A percentile compares a stretch with the other conserved stretches of the same genome.
Evolutionary conservation across 2,797 vertebrate genomes (phyloP).

Genomic region (Sciaenops ocellatus): DNA sequence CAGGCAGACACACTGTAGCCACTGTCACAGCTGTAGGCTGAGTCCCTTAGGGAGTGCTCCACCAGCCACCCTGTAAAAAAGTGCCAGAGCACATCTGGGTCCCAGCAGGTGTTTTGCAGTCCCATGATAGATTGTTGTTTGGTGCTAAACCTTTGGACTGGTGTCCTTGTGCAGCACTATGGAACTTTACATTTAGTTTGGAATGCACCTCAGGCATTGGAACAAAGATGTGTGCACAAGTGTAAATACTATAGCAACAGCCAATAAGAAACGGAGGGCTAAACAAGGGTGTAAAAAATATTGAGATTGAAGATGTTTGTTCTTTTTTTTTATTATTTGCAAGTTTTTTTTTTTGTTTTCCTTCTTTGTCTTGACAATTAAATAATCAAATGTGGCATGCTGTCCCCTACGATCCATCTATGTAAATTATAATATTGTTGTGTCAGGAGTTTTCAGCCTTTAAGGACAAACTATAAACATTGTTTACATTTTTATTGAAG

Average conservation of each 20-base stretch:
- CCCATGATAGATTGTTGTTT: constrained; percentile 83
- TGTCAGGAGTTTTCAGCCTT: constrained; percentile 56
- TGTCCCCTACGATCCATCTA: constrained; percentile 43
- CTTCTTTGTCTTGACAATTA: constrained; percentile 17
- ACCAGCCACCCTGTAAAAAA: constrained; percentile 82
- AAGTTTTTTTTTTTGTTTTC: background rate
- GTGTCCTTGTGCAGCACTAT: constrained; percentile 66
- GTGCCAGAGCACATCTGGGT: constrained; percentile 85
- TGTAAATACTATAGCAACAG: background rate
- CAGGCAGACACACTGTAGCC: constrained; percentile 59
- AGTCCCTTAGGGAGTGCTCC: constrained; percentile 78
- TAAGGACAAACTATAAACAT: constrained; percentile 64
- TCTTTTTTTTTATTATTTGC: background rate
- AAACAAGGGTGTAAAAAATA: background rate
- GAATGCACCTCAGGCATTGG: constrained; percentile 25
- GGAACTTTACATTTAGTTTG: constrained; percentile 53
- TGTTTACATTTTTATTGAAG: constrained; percentile 80
- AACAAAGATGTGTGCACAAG: background rate
- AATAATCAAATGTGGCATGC: constrained; percentile 45
- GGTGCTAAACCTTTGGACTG: constrained; percentile 78
- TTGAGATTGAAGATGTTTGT: too few species aligned
- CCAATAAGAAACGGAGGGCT: background rate
- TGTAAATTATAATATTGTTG: constrained; percentile 52
- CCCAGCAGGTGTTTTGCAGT: constrained; percentile 85
- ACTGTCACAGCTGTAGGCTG: constrained; percentile 79